Conservation (phyloP, 2,797 vertebrate genomes). For the Nyctibius grandis region DNA sequence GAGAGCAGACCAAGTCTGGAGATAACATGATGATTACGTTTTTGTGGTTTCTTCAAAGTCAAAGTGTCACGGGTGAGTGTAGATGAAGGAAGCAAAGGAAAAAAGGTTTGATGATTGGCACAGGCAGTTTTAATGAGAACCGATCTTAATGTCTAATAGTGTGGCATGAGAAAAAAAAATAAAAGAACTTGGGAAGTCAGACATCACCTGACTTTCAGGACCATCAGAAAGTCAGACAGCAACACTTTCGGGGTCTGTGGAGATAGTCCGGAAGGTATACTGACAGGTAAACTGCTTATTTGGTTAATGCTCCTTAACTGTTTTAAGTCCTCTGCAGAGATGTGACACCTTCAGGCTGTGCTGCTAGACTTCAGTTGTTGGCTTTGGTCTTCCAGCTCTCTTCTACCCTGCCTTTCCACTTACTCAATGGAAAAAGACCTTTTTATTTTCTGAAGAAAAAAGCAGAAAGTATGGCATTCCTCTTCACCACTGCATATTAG, state of each 20-base stretch:
- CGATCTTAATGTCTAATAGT: not conserved
- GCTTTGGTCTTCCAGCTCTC: not conserved
- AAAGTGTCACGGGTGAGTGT: conserved; percentile 69
- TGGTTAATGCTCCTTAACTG: conserved; percentile 19
- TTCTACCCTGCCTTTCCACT: not conserved
- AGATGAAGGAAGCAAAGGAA: conserved; percentile 48
- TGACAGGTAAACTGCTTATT: conserved; percentile 18
- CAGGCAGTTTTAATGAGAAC: conserved; percentile 38
- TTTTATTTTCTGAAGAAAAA: not conserved
- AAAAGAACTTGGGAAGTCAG: conserved; percentile 5
- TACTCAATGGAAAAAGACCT: not conserved
- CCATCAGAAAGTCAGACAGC: conserved; percentile 13
- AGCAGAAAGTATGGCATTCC: not conserved
- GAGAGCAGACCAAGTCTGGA: conserved; percentile 71
- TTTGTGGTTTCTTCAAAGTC: conserved; percentile 87
- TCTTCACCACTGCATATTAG: not conserved
- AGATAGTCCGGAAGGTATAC: not conserved
- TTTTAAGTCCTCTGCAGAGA: not conserved
- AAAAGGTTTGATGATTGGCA: conserved; percentile 27
- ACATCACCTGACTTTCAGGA: conserved; percentile 9
- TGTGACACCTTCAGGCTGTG: not conserved
- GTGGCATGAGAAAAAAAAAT: not conserved
- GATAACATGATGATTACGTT: conserved; percentile 80
- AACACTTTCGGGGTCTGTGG: not conserved
- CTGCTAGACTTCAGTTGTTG: not conserved